A percentile compares a stretch with the other conserved stretches of the same genome.
These are phyloP conservation scores for Mormyrus lacerda DNA, from an alignment of 2,113 vertebrate species.

Conservation along the genomic window DNA sequence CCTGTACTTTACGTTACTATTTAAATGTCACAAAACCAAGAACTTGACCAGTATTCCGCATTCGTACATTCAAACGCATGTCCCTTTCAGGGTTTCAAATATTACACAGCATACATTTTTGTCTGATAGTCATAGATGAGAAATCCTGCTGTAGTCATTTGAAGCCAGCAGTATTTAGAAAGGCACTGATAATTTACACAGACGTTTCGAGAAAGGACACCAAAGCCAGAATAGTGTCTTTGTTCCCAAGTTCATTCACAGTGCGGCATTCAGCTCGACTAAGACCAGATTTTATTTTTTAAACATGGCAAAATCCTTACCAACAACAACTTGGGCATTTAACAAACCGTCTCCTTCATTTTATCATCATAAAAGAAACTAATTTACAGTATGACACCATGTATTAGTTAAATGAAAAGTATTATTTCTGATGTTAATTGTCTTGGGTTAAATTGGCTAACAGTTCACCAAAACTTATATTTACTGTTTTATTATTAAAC, in stretches of 20 bases:
- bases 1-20: neutral
- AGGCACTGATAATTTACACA: neutral
- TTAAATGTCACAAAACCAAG: neutral
- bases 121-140: neutral
- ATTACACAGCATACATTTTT: neutral
- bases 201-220: neutral
- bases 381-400: neutral
- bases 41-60: neutral
- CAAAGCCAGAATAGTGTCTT: neutral
- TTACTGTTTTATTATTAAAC: neutral
- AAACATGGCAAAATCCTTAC: neutral
- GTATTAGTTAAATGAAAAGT: neutral
- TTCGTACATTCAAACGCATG: neutral
- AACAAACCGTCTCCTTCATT: neutral
- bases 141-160: neutral
- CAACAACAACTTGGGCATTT: neutral
- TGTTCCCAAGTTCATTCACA: neutral
- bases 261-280: neutral
- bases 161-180: neutral
- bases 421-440: neutral
- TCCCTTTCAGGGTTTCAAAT: neutral
- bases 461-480: neutral
- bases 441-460: neutral
- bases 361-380: neutral
- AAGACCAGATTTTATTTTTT: neutral